Conservation (phyloP, 1,140 invertebrate species). For the Formica exsecta region DNA sequence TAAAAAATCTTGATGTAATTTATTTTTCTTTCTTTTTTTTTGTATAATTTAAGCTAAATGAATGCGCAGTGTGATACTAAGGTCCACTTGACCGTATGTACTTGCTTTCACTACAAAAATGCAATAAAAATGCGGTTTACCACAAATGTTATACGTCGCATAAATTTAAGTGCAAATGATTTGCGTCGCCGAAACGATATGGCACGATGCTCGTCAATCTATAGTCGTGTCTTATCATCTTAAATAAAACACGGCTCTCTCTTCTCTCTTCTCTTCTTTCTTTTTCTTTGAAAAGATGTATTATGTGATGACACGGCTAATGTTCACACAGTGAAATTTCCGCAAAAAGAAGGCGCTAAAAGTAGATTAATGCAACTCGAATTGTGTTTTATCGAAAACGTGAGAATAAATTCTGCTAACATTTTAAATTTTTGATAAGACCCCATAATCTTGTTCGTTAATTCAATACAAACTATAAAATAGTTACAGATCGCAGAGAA, state of each 20-base stretch:
- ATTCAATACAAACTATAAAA: conserved; percentile 20
- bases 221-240: conserved; percentile 24
- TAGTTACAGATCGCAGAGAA: neutral
- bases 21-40: neutral
- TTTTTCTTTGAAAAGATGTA: neutral
- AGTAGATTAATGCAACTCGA: neutral
- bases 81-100: neutral
- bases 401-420: neutral
- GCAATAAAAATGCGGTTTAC: neutral
- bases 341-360: neutral
- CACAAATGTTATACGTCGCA: neutral
- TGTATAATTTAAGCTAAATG: neutral
- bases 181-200: neutral
- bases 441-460: neutral
- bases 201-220: conserved; percentile 9
- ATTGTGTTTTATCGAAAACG: neutral
- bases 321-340: neutral
- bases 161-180: neutral
- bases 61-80: neutral
- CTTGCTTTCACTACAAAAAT: conserved; percentile 1
- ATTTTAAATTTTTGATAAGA: neutral
- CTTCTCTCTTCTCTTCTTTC: too few relatives aligned
- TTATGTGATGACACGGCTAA: neutral
- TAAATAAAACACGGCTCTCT: neutral
- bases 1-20: neutral